These are phyloP conservation scores for Napeogenes sylphis DNA, from an alignment of 2,888 invertebrate genomes.

Conservation along the genomic window DNA sequence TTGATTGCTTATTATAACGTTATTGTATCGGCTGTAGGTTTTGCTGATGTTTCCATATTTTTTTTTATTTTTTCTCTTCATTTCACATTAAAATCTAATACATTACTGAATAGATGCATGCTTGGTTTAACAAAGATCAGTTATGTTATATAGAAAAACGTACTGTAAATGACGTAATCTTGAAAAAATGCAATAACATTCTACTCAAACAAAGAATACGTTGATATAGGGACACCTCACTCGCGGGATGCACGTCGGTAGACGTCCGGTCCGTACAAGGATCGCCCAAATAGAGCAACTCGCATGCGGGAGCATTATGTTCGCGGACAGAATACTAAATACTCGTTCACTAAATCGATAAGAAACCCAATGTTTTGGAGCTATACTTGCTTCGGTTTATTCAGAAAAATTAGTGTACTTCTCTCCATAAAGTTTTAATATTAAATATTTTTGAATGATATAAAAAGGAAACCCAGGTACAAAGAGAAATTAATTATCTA, in stretches of 20 bases:
- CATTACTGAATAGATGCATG: too few relatives aligned
- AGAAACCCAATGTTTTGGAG: slow-evolving; percentile 49
- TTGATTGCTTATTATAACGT: too few relatives aligned
- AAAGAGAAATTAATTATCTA: too few relatives aligned
- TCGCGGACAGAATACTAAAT: slow-evolving; percentile 35
- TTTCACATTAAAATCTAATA: too few relatives aligned
- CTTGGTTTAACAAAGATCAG: too few relatives aligned
- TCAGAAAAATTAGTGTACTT: slow-evolving; percentile 1
- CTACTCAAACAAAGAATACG: neutral
- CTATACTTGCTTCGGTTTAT: slow-evolving; percentile 14
- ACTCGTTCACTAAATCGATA: slow-evolving; percentile 34
- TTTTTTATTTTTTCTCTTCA: too few relatives aligned
- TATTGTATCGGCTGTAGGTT: too few relatives aligned
- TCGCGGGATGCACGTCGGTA: slow-evolving; percentile 50
- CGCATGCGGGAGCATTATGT: slow-evolving; percentile 40
- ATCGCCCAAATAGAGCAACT: slow-evolving; percentile 59
- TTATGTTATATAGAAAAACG: too few relatives aligned
- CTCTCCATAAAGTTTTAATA: neutral
- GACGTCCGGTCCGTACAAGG: slow-evolving; percentile 56
- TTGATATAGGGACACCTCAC: slow-evolving; percentile 18
- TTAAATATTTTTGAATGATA: neutral
- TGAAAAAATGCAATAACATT: neutral
- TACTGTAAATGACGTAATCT: neutral
- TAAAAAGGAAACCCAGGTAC: neutral
- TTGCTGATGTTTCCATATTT: too few relatives aligned